Evolutionary conservation across 2,888 invertebrate genomes (phyloP).

Genomic region (Cataglyphis livida): DNA sequence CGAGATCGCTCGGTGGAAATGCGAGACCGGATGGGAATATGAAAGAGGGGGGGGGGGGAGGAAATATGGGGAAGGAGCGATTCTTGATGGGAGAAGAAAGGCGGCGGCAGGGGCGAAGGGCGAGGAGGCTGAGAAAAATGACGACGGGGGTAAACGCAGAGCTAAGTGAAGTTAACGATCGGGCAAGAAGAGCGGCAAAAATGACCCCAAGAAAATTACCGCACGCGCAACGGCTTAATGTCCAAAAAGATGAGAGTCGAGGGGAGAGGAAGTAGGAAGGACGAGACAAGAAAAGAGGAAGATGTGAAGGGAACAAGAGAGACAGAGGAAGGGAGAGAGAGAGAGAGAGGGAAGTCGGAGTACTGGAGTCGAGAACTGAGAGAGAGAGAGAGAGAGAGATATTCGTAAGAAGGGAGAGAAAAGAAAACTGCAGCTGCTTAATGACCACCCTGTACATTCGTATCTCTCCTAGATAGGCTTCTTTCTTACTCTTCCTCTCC

Average conservation of each 20-base stretch:
- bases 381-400: conserved; percentile 24
- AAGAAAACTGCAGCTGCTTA: conserved; percentile 68
- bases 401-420: conserved; percentile 55
- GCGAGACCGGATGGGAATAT: conserved; percentile 38
- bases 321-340: conserved; percentile 35
- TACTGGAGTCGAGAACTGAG: conserved; percentile 31
- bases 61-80: conserved; percentile 1
- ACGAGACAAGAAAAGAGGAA: background rate
- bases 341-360: conserved; percentile 9
- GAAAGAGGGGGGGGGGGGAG: conserved; percentile 8
- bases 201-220: conserved; percentile 76
- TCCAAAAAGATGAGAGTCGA: conserved; percentile 72
- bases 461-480: conserved; percentile 68
- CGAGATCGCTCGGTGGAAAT: conserved; percentile 48
- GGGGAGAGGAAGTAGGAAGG: background rate
- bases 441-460: conserved; percentile 76
- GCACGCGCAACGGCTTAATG: conserved; percentile 81
- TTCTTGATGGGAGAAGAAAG: conserved; percentile 31
- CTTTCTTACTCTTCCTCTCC: conserved; percentile 45
- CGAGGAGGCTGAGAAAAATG: conserved; percentile 59
- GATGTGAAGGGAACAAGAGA: conserved; percentile 4
- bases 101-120: conserved; percentile 49
- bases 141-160: conserved; percentile 77
- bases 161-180: conserved; percentile 81
- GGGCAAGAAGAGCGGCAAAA: conserved; percentile 77